These are phyloP conservation scores for Bellardia pandia DNA, from an alignment of 2,888 invertebrate genomes.

Conservation along the genomic window DNA sequence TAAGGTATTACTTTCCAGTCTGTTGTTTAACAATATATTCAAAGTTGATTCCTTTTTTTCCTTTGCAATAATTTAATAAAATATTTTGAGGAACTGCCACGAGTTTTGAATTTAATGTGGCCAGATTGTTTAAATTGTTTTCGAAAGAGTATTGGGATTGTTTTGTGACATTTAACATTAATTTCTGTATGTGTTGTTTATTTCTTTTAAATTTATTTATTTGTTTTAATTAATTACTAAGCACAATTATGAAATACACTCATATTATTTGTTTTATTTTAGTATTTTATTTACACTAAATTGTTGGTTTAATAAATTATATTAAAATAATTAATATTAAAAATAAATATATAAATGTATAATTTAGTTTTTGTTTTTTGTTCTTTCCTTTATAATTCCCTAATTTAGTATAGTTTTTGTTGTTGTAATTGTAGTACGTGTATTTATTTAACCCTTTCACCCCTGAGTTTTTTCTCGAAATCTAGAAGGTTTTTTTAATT, in stretches of 20 bases:
- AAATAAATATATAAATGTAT: constrained; percentile 45
- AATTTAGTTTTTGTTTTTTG: constrained; percentile 10
- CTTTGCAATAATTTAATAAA: no score
- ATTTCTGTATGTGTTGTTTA: constrained; percentile 6
- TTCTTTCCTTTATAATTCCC: constrained; percentile 51
- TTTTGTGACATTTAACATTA: constrained; percentile 35
- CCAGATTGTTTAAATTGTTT: constrained; percentile 3
- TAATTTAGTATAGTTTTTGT: constrained; percentile 58
- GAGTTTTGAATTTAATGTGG: background rate
- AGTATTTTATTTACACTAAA: constrained; percentile 61
- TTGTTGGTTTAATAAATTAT: constrained; percentile 44
- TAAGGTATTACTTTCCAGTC: background rate
- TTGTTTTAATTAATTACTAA: constrained; percentile 37
- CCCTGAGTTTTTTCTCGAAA: no score
- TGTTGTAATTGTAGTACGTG: constrained; percentile 12
- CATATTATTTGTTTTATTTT: constrained; percentile 24
- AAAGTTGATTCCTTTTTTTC: no score
- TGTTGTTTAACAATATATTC: no score
- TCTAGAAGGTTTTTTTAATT: no score
- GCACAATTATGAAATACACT: constrained; percentile 72
- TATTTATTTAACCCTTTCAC: background rate
- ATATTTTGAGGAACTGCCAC: constrained; percentile 29
- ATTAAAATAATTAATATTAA: constrained; percentile 49
- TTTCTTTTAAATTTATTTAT: constrained; percentile 18
- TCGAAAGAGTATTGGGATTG: background rate